Percentiles rank a stretch among this genome's conserved stretches.
Evolutionary conservation across 2,113 vertebrate species (phyloP).

Genomic region (Halichoerus grypus): DNA sequence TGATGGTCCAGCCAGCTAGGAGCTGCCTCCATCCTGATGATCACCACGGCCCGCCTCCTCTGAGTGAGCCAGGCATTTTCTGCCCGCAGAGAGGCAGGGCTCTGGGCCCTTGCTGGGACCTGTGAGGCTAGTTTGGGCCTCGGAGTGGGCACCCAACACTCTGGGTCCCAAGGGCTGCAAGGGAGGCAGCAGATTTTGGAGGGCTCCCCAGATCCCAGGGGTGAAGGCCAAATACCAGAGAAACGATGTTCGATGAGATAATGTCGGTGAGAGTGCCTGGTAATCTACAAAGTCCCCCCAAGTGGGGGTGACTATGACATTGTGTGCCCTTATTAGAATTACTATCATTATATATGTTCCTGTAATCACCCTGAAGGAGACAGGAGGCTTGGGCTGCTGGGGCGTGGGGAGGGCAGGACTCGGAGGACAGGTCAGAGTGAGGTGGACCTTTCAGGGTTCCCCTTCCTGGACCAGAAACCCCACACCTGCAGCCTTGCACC

Average conservation of each 20-base stretch:
- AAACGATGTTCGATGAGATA: neutral
- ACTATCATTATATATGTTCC: neutral
- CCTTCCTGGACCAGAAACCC: neutral
- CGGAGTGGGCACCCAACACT: neutral
- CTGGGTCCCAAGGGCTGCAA: neutral
- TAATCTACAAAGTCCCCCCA: neutral
- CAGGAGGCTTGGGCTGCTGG: neutral
- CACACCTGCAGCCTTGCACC: accelerated
- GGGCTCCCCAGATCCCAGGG: neutral
- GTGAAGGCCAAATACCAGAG: neutral
- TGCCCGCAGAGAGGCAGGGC: accelerated
- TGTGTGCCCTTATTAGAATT: neutral
- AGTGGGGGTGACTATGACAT: neutral
- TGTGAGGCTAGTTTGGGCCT: neutral
- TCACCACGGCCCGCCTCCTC: accelerated
- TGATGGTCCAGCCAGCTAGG: neutral
- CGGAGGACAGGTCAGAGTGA: neutral
- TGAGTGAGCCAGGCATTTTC: too few species aligned
- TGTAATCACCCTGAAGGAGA: accelerated
- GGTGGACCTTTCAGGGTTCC: neutral
- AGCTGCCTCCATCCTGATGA: too few species aligned
- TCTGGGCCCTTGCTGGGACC: neutral
- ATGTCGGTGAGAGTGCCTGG: neutral
- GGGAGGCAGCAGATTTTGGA: neutral
- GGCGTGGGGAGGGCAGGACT: neutral